Evolutionary conservation across 2,113 vertebrate genomes (phyloP), one percentile per base, ranked within the genome.

Genomic region (Engraulis encrasicolus): DNA sequence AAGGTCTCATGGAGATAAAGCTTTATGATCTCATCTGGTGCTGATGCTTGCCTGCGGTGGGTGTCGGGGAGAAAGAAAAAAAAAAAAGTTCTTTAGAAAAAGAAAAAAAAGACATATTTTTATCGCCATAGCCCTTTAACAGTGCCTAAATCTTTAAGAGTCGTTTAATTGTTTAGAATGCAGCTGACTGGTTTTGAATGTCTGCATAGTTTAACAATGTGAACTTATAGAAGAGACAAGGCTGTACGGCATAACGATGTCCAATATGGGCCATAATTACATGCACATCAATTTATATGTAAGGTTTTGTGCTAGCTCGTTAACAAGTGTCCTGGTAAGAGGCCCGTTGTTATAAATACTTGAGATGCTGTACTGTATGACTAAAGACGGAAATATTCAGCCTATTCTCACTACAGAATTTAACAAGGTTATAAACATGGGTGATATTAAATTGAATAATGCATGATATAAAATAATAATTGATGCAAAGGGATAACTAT

Each of bases 1-100:
- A 87, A 88, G 79, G 86, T 87, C 81, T 87, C 71, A 78, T 91
- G 79, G 82, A 92, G 90, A 91, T 87, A 78, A 86, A 88, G 80
- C 85, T 87, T 89, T 79, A 87, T 81, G 83, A 89, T 92, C 85
- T 87, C 87, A 86, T 93, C 89, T 90, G 19, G 6, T 58, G 61
- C 48, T 27, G 58, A 85, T 88, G 82, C 50, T 71, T 84, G 85
- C 80, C 78, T 87, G 83, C 40, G 82, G 78, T 79, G 80, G 37
- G 38, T 83, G 79, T 71, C 27, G 17, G 66, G 34, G 14, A 1
- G 34, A 34, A 74, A 74, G 1, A 34, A 12, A 74, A 31, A 1
- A 74, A 34, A 74, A 74, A 1, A 34, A 12, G 0, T 31, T 74
- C 31, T 74, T 74, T 36, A 74, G 12, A 12, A 11, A 1, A 66